Conservation (phyloP, 1,140 invertebrate species). For the Oedothorax gibbosus region DNA sequence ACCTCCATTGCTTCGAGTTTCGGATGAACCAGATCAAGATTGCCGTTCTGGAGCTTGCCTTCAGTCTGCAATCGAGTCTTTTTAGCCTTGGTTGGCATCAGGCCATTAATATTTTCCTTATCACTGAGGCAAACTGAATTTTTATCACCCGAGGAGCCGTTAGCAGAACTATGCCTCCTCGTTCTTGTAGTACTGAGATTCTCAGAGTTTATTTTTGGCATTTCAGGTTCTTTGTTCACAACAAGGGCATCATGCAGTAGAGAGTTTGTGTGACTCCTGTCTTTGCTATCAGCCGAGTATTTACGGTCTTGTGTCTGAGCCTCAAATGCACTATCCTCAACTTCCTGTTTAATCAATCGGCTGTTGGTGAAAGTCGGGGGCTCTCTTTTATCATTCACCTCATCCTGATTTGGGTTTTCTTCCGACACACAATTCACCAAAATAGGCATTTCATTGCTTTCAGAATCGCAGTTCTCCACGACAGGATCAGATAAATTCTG, state of each 20-base stretch:
- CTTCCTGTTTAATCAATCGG: constrained; percentile 1
- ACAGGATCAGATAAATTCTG: constrained; percentile 17
- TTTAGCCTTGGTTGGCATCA: constrained; percentile 23
- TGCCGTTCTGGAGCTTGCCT: constrained; percentile 13
- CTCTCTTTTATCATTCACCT: background rate
- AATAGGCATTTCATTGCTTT: constrained; percentile 38
- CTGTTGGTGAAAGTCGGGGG: constrained; percentile 23
- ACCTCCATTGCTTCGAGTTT: constrained; percentile 26
- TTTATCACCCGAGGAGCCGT: constrained; percentile 36
- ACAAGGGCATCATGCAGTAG: no score
- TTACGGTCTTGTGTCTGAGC: background rate
- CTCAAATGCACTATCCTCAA: background rate
- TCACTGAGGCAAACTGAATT: constrained; percentile 48
- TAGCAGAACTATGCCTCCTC: background rate
- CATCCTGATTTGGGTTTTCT: constrained; percentile 22
- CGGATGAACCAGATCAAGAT: constrained; percentile 2
- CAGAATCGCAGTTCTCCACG: constrained; percentile 29
- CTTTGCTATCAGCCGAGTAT: background rate
- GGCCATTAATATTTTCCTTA: constrained; percentile 50
- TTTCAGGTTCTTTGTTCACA: constrained; percentile 13
- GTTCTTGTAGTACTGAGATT: constrained; percentile 2
- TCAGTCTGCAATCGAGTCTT: constrained; percentile 38
- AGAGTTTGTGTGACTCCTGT: background rate
- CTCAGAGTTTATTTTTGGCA: constrained; percentile 33
- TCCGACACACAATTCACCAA: constrained; percentile 43